These are phyloP conservation scores for Ammodytes dubius DNA, from an alignment of 2,113 vertebrate genomes.

Conservation along the genomic window DNA sequence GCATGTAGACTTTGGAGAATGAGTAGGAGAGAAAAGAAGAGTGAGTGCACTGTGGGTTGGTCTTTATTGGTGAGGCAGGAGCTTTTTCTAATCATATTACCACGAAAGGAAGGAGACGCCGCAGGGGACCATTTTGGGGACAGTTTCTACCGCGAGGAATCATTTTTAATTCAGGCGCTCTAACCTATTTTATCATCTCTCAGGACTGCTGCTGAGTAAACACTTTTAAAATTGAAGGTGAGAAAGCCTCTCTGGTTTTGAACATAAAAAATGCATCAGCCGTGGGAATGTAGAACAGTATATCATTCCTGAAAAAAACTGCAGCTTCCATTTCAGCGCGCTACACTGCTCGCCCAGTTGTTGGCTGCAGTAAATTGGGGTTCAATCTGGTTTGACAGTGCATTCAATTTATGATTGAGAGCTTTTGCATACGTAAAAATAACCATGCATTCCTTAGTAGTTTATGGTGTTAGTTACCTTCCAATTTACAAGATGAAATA, in stretches of 20 bases:
- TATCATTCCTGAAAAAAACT: slow-evolving; percentile 67
- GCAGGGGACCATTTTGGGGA: slow-evolving; percentile 54
- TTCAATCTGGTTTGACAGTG: slow-evolving; percentile 22
- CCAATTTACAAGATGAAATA: slow-evolving; percentile 16
- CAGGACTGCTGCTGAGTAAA: slow-evolving; percentile 80
- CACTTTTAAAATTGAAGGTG: slow-evolving; percentile 83
- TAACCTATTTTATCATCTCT: slow-evolving; percentile 76
- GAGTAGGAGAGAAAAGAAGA: slow-evolving; percentile 29
- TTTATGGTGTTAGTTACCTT: slow-evolving; percentile 30
- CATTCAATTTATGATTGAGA: slow-evolving; percentile 37
- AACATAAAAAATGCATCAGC: slow-evolving; percentile 83
- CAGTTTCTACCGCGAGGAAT: slow-evolving; percentile 54
- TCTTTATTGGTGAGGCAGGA: slow-evolving; percentile 28
- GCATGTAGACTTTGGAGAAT: neutral
- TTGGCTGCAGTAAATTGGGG: slow-evolving; percentile 26
- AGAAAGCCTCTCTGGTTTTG: slow-evolving; percentile 78
- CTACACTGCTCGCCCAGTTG: slow-evolving; percentile 17
- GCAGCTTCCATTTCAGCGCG: slow-evolving; percentile 35
- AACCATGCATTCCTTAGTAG: neutral
- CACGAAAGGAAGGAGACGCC: slow-evolving; percentile 29
- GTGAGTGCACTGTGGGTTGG: neutral
- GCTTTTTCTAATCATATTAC: slow-evolving; percentile 51
- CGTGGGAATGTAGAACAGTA: slow-evolving; percentile 59
- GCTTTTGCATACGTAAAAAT: slow-evolving; percentile 31
- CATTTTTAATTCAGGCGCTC: slow-evolving; percentile 79